Evolutionary conservation across 2,113 vertebrate species (phyloP).

Genomic region (Pionites leucogaster): DNA sequence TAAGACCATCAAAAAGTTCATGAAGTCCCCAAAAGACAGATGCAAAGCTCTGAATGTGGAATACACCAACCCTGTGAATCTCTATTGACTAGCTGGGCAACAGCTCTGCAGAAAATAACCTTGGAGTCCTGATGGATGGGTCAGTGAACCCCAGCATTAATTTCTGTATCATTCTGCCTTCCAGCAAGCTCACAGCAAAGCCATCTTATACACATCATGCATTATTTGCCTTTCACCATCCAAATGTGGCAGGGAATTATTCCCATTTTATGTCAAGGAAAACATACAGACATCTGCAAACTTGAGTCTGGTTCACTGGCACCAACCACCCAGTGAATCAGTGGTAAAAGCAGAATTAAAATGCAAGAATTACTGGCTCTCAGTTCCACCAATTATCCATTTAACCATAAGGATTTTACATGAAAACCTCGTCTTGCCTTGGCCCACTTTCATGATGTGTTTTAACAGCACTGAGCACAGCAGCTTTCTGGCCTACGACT

Average conservation of each 20-base stretch:
- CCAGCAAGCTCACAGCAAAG: background rate
- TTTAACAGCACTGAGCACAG: background rate
- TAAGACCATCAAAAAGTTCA: background rate
- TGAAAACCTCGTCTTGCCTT: background rate
- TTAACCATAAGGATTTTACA: background rate
- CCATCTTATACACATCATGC: background rate
- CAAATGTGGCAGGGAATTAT: background rate
- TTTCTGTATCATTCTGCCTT: background rate
- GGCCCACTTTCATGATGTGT: background rate
- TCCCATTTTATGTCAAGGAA: background rate
- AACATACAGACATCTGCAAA: background rate
- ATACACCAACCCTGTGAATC: background rate
- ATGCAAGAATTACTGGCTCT: background rate
- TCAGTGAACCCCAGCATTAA: accelerated
- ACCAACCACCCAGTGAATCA: background rate
- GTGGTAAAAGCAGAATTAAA: background rate
- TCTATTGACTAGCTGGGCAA: background rate
- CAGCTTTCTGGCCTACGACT: background rate
- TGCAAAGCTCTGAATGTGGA: background rate
- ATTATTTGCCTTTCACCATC: background rate
- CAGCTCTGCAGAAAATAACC: background rate
- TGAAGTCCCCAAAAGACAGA: background rate
- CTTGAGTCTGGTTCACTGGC: background rate
- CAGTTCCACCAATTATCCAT: background rate
- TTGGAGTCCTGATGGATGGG: background rate